Conservation (phyloP, 2,888 invertebrate genomes). For the Orchesella flavescens region DNA sequence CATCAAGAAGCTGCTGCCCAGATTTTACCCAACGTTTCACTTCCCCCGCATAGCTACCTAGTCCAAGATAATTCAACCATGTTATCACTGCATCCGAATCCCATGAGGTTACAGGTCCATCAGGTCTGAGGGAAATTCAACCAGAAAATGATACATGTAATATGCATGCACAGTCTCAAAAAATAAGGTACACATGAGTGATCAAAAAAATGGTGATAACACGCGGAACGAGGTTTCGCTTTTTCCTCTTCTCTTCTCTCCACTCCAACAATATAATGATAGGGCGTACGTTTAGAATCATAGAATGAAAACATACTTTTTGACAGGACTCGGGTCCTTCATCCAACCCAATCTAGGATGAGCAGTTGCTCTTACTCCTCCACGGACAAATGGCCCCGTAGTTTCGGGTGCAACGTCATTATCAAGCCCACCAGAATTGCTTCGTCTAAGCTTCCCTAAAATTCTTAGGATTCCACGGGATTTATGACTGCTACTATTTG, state of each 20-base stretch:
- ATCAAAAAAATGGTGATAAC: slow-evolving; percentile 28
- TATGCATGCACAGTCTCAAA: slow-evolving; percentile 6
- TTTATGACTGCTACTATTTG: slow-evolving; percentile 68
- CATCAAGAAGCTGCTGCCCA: slow-evolving; percentile 85
- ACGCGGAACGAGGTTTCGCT: neutral
- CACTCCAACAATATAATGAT: neutral
- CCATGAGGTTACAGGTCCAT: slow-evolving; percentile 86
- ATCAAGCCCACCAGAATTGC: slow-evolving; percentile 82
- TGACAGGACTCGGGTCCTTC: slow-evolving; percentile 72
- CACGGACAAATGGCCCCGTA: slow-evolving; percentile 74
- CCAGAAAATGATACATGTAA: slow-evolving; percentile 63
- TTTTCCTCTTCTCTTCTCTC: neutral
- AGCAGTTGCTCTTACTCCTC: slow-evolving; percentile 84
- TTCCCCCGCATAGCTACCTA: slow-evolving; percentile 86
- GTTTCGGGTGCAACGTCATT: slow-evolving; percentile 74
- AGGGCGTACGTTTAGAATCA: neutral
- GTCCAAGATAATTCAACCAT: slow-evolving; percentile 86
- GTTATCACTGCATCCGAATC: slow-evolving; percentile 85
- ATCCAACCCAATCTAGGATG: slow-evolving; percentile 82
- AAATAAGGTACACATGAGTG: slow-evolving; percentile 50
- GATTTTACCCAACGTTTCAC: slow-evolving; percentile 88
- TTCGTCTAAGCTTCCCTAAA: slow-evolving; percentile 77
- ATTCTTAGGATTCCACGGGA: slow-evolving; percentile 70
- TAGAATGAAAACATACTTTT: slow-evolving; percentile 53
- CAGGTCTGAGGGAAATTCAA: slow-evolving; percentile 76